Evolutionary conservation across 2,888 invertebrate species (phyloP), one percentile per base, ranked within the genome.

Genomic region (Lomographa bimaculata): DNA sequence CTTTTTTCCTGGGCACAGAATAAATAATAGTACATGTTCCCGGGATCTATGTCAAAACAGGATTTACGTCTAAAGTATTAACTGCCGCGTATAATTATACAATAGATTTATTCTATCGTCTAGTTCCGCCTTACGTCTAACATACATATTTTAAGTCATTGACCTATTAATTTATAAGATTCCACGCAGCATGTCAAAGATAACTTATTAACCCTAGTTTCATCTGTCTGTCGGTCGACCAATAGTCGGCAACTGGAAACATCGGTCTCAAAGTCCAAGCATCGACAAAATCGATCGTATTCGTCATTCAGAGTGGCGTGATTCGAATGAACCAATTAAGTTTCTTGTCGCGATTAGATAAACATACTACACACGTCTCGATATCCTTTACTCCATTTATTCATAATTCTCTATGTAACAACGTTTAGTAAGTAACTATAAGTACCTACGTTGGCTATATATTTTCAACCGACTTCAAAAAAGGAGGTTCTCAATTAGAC

Each of bases 231-330:
- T 35, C 20, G 33, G 52, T 23, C 37, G 50, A 37, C 51, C 49
- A 36, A 40, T 33, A 44, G 47, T 30, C 26, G 35, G 21, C 44
- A 27, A 37, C 27, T 41, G 48, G 43, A 52, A 41, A 48, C 52
- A 21, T 7, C n/a, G 35, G 36, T 50, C 44, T 38, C 76, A 78
- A 79, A 80, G 78, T 82, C 72, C 78, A 70, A 49, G 46, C 51
- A 59, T 53, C 60, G 58, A 62, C 57, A 57, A 65, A 68, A 63
- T 61, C 64, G 60, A 49, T 67, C 64, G 65, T 60, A 72, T 71
- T 78, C 79, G 80, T 78, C 73, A 71, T 58, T 60, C 48, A 48
- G 41, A 56, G 79, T 87, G 86, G 87, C 86, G 85, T 86, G 87
- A 86, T 71, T 72, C 58, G 55, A 69, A 57, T 54, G 62, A 70